These are phyloP conservation scores for Micrastur ruficollis DNA, from an alignment of 2,797 vertebrate species.

Conservation along the genomic window DNA sequence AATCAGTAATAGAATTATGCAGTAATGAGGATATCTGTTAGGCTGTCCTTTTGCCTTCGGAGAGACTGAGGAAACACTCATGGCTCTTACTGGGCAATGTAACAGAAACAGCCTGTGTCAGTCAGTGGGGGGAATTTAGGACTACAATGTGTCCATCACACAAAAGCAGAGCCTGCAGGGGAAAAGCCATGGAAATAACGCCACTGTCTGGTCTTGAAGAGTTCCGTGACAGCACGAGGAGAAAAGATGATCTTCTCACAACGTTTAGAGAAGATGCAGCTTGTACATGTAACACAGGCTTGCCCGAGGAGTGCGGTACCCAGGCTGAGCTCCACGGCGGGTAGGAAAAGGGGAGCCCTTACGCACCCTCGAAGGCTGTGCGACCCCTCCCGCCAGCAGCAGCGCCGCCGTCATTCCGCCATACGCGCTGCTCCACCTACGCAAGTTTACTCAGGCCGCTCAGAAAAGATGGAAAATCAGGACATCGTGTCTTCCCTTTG, in stretches of 20 bases:
- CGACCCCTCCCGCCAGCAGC: not conserved
- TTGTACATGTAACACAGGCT: accelerated
- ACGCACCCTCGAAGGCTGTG: not conserved
- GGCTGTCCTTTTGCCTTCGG: not conserved
- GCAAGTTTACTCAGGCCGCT: not conserved
- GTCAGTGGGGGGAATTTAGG: not conserved
- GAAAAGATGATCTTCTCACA: not conserved
- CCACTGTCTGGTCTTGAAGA: not conserved
- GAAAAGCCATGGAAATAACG: not conserved
- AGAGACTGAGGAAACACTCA: not conserved
- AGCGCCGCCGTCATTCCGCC: not conserved
- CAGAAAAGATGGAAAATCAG: not conserved
- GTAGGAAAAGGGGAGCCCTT: not conserved
- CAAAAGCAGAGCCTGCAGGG: not conserved
- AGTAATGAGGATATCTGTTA: not conserved
- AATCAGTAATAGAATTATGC: not conserved
- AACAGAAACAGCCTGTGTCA: not conserved
- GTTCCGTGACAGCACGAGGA: not conserved
- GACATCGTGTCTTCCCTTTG: not conserved
- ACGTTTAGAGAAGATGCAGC: not conserved
- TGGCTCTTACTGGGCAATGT: not conserved
- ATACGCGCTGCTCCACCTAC: not conserved
- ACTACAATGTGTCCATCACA: not conserved
- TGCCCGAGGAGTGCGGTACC: not conserved
- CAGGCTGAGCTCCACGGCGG: not conserved